phyloP scores from a whole-genome alignment of 2,888 invertebrate genomes.

The Microctonus aethiopoides region DNA sequence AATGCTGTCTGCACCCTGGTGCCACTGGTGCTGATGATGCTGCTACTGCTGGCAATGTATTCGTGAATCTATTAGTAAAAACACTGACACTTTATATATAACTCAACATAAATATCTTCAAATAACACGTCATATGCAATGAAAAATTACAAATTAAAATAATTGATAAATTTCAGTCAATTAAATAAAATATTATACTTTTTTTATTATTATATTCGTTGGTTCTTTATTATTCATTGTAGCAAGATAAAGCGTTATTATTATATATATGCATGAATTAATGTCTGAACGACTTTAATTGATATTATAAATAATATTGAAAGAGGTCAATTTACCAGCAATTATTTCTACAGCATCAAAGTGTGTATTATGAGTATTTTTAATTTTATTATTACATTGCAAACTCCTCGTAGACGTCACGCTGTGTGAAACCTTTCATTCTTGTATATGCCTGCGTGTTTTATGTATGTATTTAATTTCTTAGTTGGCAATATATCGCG shows the following conservation, averaged over 20 bases:
- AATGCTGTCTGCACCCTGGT: constrained; percentile 35
- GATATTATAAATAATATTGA: not conserved
- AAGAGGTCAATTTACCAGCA: not conserved
- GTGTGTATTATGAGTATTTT: constrained; percentile 6
- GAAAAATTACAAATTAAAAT: no score
- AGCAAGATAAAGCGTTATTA: not conserved
- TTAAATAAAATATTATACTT: no score
- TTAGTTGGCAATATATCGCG: not conserved
- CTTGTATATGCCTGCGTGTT: not conserved
- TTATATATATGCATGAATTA: not conserved
- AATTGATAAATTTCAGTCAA: no score
- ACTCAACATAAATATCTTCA: constrained; percentile 15
- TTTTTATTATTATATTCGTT: no score
- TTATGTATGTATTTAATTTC: not conserved
- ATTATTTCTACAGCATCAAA: not conserved
- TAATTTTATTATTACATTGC: not conserved
- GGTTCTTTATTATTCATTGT: no score
- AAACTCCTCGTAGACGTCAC: not conserved
- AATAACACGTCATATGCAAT: not conserved
- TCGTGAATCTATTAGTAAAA: constrained; percentile 56
- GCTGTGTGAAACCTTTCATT: not conserved
- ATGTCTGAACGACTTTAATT: not conserved
- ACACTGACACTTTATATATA: constrained; percentile 52
- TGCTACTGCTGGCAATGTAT: constrained; percentile 45
- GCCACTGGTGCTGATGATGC: no score